A percentile compares a stretch with the other conserved stretches of the same genome.
Conservation (phyloP, 2,113 vertebrate species). For the Alaudala cheleensis region DNA sequence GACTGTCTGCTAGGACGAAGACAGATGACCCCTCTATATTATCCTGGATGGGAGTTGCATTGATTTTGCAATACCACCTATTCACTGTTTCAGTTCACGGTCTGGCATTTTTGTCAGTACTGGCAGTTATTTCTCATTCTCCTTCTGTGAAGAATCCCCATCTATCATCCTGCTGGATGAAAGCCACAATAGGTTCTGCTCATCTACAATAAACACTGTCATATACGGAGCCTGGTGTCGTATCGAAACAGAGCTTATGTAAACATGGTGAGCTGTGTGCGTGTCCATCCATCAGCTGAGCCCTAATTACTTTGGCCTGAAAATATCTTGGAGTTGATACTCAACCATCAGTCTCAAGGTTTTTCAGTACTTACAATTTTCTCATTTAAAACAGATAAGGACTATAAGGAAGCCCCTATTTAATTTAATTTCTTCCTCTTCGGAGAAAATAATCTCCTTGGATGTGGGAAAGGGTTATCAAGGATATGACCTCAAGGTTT, state of each 20-base stretch:
- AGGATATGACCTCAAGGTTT: not conserved
- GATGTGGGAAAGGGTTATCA: not conserved
- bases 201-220: not conserved
- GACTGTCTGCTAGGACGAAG: not conserved
- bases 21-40: not conserved
- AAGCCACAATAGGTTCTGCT: not conserved
- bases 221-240: not conserved
- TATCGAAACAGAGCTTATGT: not conserved
- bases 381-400: not conserved
- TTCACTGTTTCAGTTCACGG: not conserved
- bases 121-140: slow-evolving; percentile 11
- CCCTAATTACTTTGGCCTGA: not conserved
- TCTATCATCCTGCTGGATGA: not conserved
- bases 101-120: not conserved
- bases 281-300: not conserved
- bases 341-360: not conserved
- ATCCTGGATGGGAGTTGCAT: not conserved
- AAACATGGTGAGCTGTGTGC: not conserved
- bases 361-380: not conserved
- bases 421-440: not conserved
- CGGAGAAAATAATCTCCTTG: not conserved
- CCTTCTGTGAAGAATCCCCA: not conserved
- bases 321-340: not conserved
- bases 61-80: slow-evolving; percentile 18
- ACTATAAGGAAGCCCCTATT: not conserved